Evolutionary conservation across 2,113 vertebrate species (phyloP), one percentile per base, ranked within the genome.

Genomic region (Cololabis saira): DNA sequence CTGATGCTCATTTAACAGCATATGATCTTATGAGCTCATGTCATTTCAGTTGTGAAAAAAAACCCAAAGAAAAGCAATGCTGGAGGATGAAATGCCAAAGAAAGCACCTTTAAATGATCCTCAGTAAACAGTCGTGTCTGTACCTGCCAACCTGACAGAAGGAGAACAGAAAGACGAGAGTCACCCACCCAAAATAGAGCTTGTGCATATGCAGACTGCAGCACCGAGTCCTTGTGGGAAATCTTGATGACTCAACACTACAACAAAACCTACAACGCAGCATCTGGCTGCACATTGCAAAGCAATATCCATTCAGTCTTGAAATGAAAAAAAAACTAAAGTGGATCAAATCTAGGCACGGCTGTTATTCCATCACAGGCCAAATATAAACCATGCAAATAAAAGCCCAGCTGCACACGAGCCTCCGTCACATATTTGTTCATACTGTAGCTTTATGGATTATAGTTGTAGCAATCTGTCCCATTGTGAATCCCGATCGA

Each of bases 161-260:
- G 27, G 48, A 54, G 21, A 52, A 27, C 9, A 15, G 48, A 4
- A 41, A 37, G 1, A 12, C 5, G 16, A 18, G n/a, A 5, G 8
- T 0, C 33, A 37, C 33, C 4, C 48, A 71, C 27, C 19, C 65
- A 54, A 10, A 4, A 15, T 4, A 33, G 50, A 63, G 44, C 37
- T 14, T 45, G 37, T 58, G 9, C 53, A 67, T 43, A 67, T 57
- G 49, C 67, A 77, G 44, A 58, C 73, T 67, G 70, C 73, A 84
- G 83, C 78, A 63, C 27, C 43, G 33, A 30, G 12, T 69, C 68
- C 48, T 67, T 7, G 3, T 21, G 63, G 53, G 63, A 64, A 4
- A 19, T 48, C 55, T 2, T 66, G 65, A 83, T 89, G 87, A 89
- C 84, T 85, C 87, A 62, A 63, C 84, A 84, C 7, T 30, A 67